A percentile compares a stretch with the other conserved stretches of the same genome.
phyloP scores from a whole-genome alignment of 1,140 invertebrate genomes.

The Kradibia gibbosae region DNA sequence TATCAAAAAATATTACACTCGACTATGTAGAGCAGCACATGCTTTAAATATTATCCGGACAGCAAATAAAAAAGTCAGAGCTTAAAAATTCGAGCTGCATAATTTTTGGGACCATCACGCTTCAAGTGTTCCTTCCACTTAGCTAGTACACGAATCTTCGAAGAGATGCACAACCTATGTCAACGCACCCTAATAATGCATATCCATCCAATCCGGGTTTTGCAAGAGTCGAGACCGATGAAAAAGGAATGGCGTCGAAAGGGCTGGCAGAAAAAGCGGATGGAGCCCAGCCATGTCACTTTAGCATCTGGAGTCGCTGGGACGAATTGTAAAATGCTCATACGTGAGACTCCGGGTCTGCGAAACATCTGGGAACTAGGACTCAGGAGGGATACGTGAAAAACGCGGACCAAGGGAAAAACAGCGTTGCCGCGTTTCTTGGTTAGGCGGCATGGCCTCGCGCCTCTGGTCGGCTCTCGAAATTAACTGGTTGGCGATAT shows the following conservation, averaged over 20 bases:
- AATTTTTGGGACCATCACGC: background rate
- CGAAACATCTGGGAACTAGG: constrained; percentile 32
- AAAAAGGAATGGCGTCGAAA: background rate
- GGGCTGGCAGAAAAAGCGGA: background rate
- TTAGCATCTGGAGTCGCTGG: constrained; percentile 22
- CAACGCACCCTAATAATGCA: background rate
- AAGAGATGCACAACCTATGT: background rate
- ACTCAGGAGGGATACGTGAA: background rate
- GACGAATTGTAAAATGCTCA: background rate
- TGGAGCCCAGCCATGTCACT: background rate
- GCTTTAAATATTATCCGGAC: background rate
- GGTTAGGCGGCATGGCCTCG: background rate
- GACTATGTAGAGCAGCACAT: background rate
- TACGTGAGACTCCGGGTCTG: background rate
- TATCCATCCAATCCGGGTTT: background rate
- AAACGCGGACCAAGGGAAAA: background rate
- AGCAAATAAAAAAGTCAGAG: background rate
- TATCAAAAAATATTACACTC: background rate
- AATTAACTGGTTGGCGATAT: constrained; percentile 46
- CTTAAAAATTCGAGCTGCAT: background rate
- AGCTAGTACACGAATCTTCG: background rate
- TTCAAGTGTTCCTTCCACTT: background rate
- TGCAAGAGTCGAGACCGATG: background rate
- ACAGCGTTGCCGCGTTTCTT: no score
- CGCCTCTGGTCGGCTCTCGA: background rate